A percentile compares a stretch with the other conserved stretches of the same genome.
These are phyloP conservation scores for Scyliorhinus canicula DNA, from an alignment of 2,797 vertebrate species.

Conservation along the genomic window DNA sequence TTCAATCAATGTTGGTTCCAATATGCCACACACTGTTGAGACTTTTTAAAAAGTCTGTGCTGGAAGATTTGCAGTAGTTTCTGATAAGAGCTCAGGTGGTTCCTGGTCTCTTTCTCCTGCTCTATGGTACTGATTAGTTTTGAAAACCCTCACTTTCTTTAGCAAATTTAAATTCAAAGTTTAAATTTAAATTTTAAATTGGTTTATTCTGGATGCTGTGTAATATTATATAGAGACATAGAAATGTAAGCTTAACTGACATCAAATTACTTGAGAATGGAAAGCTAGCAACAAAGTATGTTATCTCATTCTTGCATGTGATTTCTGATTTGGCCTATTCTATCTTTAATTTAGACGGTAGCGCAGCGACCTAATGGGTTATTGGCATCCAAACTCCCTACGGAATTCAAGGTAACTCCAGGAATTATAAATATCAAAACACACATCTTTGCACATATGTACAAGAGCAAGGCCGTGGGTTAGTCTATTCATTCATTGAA, in stretches of 20 bases:
- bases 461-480: neutral
- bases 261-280: neutral
- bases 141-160: neutral
- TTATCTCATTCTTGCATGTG: neutral
- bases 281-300: neutral
- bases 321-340: conserved; percentile 32
- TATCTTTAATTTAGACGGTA: conserved; percentile 56
- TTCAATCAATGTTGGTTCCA: neutral
- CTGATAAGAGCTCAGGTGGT: neutral
- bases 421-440: neutral
- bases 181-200: neutral
- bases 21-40: neutral
- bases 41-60: neutral
- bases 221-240: neutral
- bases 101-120: too few relatives aligned
- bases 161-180: neutral
- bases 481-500: neutral
- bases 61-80: neutral
- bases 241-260: neutral
- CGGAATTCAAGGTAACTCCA: conserved; percentile 70
- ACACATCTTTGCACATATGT: too few relatives aligned
- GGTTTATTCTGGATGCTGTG: neutral
- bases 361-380: conserved; percentile 60
- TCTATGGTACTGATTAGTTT: neutral
- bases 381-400: conserved; percentile 64